Conservation (phyloP, 35 echinoderm and acorn worm genomes). For the Lytechinus variegatus region DNA sequence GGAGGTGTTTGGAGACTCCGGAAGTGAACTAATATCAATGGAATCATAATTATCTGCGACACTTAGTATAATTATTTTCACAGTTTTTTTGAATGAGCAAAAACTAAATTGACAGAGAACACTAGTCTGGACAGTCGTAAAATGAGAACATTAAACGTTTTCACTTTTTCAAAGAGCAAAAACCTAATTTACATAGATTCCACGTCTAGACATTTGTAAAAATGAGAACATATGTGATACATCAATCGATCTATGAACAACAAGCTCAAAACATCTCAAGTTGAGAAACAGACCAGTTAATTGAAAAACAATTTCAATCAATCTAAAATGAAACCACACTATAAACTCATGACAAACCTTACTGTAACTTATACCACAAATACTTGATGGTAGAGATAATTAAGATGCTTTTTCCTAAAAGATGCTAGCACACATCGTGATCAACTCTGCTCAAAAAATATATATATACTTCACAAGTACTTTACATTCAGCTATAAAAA, state of each 20-base stretch:
- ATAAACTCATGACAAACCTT: not conserved
- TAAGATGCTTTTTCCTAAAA: not conserved
- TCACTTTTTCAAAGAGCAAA: not conserved
- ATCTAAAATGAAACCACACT: not conserved
- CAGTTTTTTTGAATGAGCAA: not conserved
- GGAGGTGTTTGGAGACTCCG: too few species aligned
- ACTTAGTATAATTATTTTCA: not conserved
- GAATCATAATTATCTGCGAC: too few species aligned
- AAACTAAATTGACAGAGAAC: not conserved
- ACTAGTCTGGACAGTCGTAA: not conserved
- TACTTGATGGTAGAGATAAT: not conserved
- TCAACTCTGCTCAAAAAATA: not conserved
- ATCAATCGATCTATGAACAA: not conserved
- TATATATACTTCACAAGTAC: slow-evolving; percentile 4
- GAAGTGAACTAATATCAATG: too few species aligned
- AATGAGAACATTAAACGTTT: not conserved
- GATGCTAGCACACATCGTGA: not conserved
- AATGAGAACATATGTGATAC: not conserved
- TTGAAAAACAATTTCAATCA: not conserved
- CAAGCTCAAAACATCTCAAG: not conserved
- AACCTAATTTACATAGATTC: not conserved
- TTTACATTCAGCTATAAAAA: slow-evolving; percentile 6
- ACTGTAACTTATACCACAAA: not conserved
- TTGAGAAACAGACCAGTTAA: not conserved
- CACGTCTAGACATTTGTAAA: not conserved